Percentiles rank a stretch among this genome's conserved stretches.
phyloP scores from a whole-genome alignment of 2,888 invertebrate species.

The Rhabditoides inermis region DNA sequence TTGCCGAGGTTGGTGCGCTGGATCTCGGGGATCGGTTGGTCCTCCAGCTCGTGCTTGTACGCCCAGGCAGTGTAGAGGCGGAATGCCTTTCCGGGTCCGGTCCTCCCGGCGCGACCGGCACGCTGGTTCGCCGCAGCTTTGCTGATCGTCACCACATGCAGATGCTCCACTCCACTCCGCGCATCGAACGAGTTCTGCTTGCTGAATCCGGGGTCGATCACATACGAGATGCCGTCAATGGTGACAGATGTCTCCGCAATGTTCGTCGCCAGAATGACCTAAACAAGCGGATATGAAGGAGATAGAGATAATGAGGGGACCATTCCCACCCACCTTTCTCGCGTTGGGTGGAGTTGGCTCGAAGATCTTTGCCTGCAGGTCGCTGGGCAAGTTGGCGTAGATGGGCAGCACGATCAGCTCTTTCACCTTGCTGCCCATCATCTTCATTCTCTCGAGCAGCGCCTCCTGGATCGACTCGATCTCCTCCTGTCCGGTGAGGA shows the following conservation, averaged over 20 bases:
- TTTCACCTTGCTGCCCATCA: slow-evolving; percentile 82
- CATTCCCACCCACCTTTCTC: slow-evolving; percentile 71
- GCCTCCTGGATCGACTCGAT: slow-evolving; percentile 55
- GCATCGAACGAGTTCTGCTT: slow-evolving; percentile 97
- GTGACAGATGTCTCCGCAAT: slow-evolving; percentile 98
- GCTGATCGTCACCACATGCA: slow-evolving; percentile 95
- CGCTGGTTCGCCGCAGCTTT: slow-evolving; percentile 91
- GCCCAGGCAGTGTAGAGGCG: slow-evolving; percentile 96
- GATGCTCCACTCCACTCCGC: slow-evolving; percentile 92
- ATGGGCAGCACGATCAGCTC: slow-evolving; percentile 88
- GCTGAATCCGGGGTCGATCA: slow-evolving; percentile 98
- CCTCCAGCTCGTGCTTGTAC: slow-evolving; percentile 93
- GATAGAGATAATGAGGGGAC: too few relatives aligned
- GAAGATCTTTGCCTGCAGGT: slow-evolving; percentile 97
- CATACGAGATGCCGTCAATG: slow-evolving; percentile 95
- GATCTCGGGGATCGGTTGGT: slow-evolving; percentile 94
- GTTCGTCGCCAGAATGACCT: slow-evolving; percentile 90
- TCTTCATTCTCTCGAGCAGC: slow-evolving; percentile 71
- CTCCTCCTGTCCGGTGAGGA: slow-evolving; percentile 68
- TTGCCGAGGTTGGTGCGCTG: slow-evolving; percentile 94
- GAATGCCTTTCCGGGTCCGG: slow-evolving; percentile 95
- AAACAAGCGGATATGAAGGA: slow-evolving; percentile 7
- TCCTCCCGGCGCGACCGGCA: slow-evolving; percentile 87
- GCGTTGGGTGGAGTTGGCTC: slow-evolving; percentile 92
- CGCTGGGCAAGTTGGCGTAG: slow-evolving; percentile 94